These are phyloP conservation scores for Trichomalopsis sarcophagae DNA, from an alignment of 1,140 invertebrate genomes.

Conservation along the genomic window DNA sequence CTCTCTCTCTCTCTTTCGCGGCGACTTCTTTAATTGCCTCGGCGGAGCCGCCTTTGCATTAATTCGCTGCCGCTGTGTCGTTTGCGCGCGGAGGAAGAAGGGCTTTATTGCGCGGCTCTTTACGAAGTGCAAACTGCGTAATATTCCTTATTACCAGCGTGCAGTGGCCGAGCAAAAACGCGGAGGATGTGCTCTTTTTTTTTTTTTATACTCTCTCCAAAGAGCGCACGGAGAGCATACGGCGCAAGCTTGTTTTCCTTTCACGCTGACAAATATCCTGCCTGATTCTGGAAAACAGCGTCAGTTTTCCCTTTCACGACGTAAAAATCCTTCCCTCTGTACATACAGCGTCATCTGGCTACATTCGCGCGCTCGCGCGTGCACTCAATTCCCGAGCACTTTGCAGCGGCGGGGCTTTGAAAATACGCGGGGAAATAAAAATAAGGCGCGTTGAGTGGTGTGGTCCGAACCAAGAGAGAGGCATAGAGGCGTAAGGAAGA, in stretches of 20 bases:
- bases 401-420: constrained; percentile 57
- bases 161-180: too few relatives aligned
- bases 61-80: not conserved
- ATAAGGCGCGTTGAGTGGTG: constrained; percentile 56
- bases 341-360: constrained; percentile 46
- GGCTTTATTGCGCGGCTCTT: not conserved
- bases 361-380: constrained; percentile 54
- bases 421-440: constrained; percentile 61
- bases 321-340: constrained; percentile 23
- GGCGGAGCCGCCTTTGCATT: constrained; percentile 1
- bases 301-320: not conserved
- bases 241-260: not conserved
- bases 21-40: constrained; percentile 45
- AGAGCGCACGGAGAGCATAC: not conserved
- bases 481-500: constrained; percentile 58
- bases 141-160: not conserved
- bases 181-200: constrained; percentile 28
- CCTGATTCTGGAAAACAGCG: not conserved
- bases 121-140: not conserved
- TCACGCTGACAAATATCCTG: not conserved
- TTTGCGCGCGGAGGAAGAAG: not conserved
- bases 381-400: constrained; percentile 59
- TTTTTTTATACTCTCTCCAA: not conserved
- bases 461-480: constrained; percentile 23
- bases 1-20: constrained; percentile 32